These are phyloP conservation scores for Coptotermes formosanus DNA, from an alignment of 1,140 invertebrate species.

Conservation along the genomic window DNA sequence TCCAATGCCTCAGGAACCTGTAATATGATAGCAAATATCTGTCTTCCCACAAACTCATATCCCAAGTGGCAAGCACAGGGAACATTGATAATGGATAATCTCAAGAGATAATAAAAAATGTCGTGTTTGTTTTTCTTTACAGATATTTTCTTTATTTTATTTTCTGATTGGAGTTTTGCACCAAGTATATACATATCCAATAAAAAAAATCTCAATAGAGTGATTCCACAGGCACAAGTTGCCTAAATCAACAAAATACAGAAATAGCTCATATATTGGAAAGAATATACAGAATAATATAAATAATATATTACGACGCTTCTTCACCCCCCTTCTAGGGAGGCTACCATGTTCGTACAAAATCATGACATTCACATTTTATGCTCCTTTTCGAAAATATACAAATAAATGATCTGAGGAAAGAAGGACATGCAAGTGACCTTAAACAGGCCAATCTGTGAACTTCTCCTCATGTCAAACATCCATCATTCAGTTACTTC, in stretches of 20 bases:
- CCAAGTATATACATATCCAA: constrained; percentile 32
- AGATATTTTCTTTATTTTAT: constrained; percentile 31
- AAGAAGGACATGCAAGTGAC: constrained; percentile 31
- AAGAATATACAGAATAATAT: constrained; percentile 37
- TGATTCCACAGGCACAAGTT: constrained; percentile 54
- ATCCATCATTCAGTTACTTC: constrained; percentile 21
- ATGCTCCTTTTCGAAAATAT: constrained; percentile 8
- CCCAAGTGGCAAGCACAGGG: neutral
- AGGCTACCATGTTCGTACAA: constrained; percentile 20
- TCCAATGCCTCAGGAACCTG: neutral
- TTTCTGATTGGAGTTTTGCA: constrained; percentile 30
- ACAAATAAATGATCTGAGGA: constrained; percentile 27
- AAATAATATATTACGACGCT: constrained; percentile 35
- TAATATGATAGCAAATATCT: neutral
- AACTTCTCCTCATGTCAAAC: constrained; percentile 21
- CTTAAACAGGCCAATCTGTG: neutral
- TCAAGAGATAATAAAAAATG: neutral
- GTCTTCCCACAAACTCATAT: constrained; percentile 22
- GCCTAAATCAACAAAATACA: constrained; percentile 42
- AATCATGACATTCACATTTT: constrained; percentile 23
- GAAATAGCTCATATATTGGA: constrained; percentile 35
- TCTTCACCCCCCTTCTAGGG: constrained; percentile 24
- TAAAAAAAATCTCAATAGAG: constrained; percentile 28
- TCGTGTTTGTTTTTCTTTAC: constrained; percentile 26
- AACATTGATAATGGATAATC: neutral